Base-by-base conservation (phyloP, 2,113 vertebrate genomes). In the Zosterops borbonicus region DNA sequence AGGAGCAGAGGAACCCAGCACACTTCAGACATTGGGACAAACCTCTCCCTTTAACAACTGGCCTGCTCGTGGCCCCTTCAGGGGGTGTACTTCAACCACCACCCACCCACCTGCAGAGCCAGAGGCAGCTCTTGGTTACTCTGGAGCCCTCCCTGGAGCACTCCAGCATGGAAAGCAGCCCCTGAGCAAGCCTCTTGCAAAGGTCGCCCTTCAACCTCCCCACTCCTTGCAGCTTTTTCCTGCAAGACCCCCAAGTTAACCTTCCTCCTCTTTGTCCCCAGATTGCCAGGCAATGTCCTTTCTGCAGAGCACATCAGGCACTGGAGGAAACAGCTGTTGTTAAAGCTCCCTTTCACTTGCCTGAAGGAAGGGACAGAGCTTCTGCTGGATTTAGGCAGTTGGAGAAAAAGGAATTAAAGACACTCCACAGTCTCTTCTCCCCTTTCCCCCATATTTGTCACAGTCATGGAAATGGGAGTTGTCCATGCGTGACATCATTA, bases 1-100 rank as follows among this genome's bases (percentile, higher is more conserved):
- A 42, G 92, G 33, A 88, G 73, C 79, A 79, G 80, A 84, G 47
- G 73, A 95, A 15, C 56, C 53, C 90, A 90, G 85, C 41, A 4
- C 1, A 69, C 65, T 78, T 62, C 76, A 79, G 80, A 64, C 28
- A 1, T n/a, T 79, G 65, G 59, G 5, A 31, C 82, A 87, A 89
- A 60, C 5, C 50, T 58, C 35, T 91, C n/a, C 28, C 33, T 78
- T 39, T 18, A 52, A 52, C 18, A 65, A 55, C 39, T 20, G 80
- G 47, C 44, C 56, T 39, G 73, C 28, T 86, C 71, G 28, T 64
- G 86, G 65, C 69, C 49, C 22, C 78, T 93, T 31, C 76, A 23
- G 83, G 83, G 52, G 41, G 21, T 12, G n/a, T 20, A 25, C 3
- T 1, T 2, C 4, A 80, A 12, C 46, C 65, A 76, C 37, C 35